A percentile compares a stretch with the other conserved stretches of the same genome.
phyloP scores from a whole-genome alignment of 2,888 invertebrate genomes.

The Gastrophysa polygoni region DNA sequence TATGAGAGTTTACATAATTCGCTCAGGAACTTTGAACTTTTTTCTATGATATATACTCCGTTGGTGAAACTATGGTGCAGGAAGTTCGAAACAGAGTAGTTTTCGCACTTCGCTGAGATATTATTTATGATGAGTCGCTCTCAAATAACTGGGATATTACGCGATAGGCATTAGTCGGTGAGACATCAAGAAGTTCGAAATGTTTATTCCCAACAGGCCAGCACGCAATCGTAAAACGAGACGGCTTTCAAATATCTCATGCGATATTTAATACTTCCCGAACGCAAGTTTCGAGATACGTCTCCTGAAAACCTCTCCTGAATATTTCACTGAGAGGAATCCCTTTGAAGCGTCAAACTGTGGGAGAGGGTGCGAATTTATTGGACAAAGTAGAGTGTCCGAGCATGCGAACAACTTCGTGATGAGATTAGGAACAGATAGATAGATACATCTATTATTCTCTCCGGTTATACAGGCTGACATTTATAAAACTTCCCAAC shows the following conservation, averaged over 20 bases:
- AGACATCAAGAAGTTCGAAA: not conserved
- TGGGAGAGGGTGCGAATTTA: not conserved
- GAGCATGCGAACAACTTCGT: too few relatives aligned
- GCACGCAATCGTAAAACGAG: conserved; percentile 20
- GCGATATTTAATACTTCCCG: conserved; percentile 29
- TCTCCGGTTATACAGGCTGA: too few relatives aligned
- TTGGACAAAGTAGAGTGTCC: too few relatives aligned
- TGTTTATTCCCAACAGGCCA: conserved; percentile 4
- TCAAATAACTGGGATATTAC: not conserved
- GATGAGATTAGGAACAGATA: too few relatives aligned
- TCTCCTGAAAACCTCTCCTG: not conserved
- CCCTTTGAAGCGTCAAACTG: not conserved
- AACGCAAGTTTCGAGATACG: not conserved
- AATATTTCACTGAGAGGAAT: not conserved
- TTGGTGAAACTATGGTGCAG: too few relatives aligned
- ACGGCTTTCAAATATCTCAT: conserved; percentile 20
- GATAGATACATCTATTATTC: too few relatives aligned
- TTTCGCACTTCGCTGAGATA: too few relatives aligned
- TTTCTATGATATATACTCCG: too few relatives aligned
- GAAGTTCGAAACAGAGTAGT: too few relatives aligned
- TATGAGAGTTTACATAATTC: too few relatives aligned
- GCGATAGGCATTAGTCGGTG: not conserved
- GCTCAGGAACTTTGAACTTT: too few relatives aligned
- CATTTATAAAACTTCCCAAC: too few relatives aligned
- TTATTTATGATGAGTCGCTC: not conserved